These are phyloP conservation scores for Slavum lentiscoides DNA, from an alignment of 2,888 invertebrate genomes.

Conservation along the genomic window DNA sequence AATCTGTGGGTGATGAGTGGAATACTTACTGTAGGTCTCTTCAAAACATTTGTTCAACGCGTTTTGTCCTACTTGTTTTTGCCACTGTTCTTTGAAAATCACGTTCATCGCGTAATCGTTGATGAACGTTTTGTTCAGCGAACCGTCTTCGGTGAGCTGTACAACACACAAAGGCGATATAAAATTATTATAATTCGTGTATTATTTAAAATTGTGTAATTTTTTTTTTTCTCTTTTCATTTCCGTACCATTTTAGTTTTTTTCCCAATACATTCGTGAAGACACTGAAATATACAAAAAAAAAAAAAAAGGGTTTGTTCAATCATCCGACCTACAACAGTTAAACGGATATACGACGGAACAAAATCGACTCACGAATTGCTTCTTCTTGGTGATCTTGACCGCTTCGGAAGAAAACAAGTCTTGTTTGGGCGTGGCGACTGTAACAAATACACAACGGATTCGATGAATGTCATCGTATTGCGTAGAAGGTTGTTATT, in stretches of 20 bases:
- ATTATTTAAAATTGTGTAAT: not conserved
- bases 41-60: conserved; percentile 55
- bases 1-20: too few relatives aligned
- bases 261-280: conserved; percentile 55
- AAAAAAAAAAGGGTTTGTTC: not conserved
- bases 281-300: conserved; percentile 54
- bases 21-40: conserved; percentile 55
- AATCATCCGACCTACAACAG: too few relatives aligned
- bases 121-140: conserved; percentile 54
- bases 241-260: conserved; percentile 54
- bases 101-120: conserved; percentile 51
- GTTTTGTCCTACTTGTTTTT: conserved; percentile 54
- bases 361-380: conserved; percentile 54
- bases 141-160: conserved; percentile 55
- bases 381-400: conserved; percentile 55
- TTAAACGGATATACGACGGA: not conserved
- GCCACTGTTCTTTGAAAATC: conserved; percentile 56
- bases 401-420: conserved; percentile 55
- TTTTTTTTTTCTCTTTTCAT: not conserved
- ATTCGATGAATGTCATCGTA: too few relatives aligned
- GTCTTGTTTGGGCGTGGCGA: conserved; percentile 12
- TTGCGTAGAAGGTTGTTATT: too few relatives aligned
- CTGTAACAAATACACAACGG: not conserved
- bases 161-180: not conserved
- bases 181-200: not conserved